Base-by-base conservation (phyloP, 1,140 invertebrate species). In the Teleopsis dalmanni region DNA sequence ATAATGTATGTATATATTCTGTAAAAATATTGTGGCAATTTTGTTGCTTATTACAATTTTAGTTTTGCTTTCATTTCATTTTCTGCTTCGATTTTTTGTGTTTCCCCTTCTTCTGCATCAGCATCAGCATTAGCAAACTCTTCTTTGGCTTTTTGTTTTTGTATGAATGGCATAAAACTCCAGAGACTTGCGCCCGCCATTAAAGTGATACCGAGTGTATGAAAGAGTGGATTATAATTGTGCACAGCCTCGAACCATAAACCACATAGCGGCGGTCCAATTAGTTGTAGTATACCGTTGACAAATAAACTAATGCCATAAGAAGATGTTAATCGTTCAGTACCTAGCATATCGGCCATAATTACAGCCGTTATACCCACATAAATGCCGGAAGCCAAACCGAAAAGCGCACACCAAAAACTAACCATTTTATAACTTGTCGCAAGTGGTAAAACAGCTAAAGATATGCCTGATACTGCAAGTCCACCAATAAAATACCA, bases 281-380 rank as follows among this genome's bases (percentile, higher is more conserved):
- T 69, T 16, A 91, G 61, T 61, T 90, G 87, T 16, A 90, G 65
- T 27, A 90, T 76, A 1, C 87, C 88, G 60, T 89, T 90, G 6
- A 89, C 78, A 57, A 90, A 90, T 4, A 91, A 71, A 48, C 85
- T 87, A 22, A 91, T 87, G 5, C 87, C 87, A 57, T 89, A 91
- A 0, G 87, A 87, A 0, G 85, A 88, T 44, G 86, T 87, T 3
- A 91, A 62, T n/a, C 84, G 75, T 54, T 91, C 87, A 2, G 82
- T 81, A 1, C 88, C 88, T 2, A 91, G 62, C 80, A 88, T 83
- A 65, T 90, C 87, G 0, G 86, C 85, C 84, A 90, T 87, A 1
- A 89, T 85, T 22, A 90, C 81, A 3, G 87, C 87, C 2, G 86
- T 89, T 2, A 90, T 81, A 13, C 88, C 88, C 0, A 88, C 84